Percentiles rank a stretch among this genome's conserved stretches.
phyloP scores from a whole-genome alignment of 2,797 vertebrate species.

The Myoxocephalus aenaeus region DNA sequence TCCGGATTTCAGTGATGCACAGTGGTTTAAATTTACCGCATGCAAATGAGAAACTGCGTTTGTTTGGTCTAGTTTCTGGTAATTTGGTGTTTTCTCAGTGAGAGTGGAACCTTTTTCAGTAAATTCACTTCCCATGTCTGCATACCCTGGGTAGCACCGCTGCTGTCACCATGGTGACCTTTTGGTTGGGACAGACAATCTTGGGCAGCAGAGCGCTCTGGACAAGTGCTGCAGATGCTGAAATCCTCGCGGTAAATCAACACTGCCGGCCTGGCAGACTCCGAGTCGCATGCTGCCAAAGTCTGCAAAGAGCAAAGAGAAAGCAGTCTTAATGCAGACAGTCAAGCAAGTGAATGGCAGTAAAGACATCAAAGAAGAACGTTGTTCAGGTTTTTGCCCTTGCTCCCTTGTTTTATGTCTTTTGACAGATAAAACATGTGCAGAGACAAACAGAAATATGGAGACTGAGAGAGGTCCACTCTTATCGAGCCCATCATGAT shows the following conservation, averaged over 20 bases:
- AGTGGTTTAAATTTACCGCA: neutral
- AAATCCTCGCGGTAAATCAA: slow-evolving; percentile 67
- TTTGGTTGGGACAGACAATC: slow-evolving; percentile 52
- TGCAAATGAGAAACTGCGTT: neutral
- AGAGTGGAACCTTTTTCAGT: slow-evolving; percentile 22
- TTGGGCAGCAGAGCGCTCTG: slow-evolving; percentile 33
- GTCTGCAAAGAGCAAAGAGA: slow-evolving; percentile 15
- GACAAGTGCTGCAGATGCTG: slow-evolving; percentile 58
- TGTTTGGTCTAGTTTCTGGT: slow-evolving; percentile 21
- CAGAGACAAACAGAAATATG: slow-evolving; percentile 31
- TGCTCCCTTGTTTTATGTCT: slow-evolving; percentile 3
- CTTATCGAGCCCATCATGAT: slow-evolving; percentile 56
- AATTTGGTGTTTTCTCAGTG: slow-evolving; percentile 19
- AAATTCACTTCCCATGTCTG: slow-evolving; percentile 15
- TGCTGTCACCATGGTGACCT: slow-evolving; percentile 70
- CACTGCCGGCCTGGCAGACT: slow-evolving; percentile 29
- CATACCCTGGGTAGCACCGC: slow-evolving; percentile 32
- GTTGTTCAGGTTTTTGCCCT: slow-evolving; percentile 11
- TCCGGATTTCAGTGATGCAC: neutral
- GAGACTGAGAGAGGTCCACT: slow-evolving; percentile 26
- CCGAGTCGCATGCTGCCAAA: slow-evolving; percentile 37
- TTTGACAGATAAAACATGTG: slow-evolving; percentile 23
- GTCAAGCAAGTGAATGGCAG: slow-evolving; percentile 29
- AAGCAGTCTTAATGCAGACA: slow-evolving; percentile 18
- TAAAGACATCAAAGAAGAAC: slow-evolving; percentile 37